Percentiles rank a stretch among this genome's conserved stretches.
Evolutionary conservation across 2,797 vertebrate genomes (phyloP).

Genomic region (Sebastolobus altivelis): DNA sequence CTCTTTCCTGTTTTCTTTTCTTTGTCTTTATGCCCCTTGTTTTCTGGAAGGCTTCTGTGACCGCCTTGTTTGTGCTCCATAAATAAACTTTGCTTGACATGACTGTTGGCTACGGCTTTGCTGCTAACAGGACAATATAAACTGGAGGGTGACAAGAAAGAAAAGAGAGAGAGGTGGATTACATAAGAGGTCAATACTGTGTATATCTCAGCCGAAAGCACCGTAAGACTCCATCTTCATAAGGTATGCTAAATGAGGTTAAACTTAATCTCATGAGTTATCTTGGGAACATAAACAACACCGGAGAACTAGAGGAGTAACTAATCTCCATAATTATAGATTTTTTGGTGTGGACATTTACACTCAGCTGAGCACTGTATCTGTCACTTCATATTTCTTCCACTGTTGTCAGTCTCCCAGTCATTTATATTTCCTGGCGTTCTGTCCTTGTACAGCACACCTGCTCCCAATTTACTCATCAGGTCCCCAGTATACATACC

Average conservation of each 20-base stretch:
- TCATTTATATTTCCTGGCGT: neutral
- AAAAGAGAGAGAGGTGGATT: conserved; percentile 3
- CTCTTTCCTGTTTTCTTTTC: neutral
- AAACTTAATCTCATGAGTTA: neutral
- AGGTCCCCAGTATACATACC: neutral
- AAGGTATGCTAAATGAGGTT: neutral
- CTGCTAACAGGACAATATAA: neutral
- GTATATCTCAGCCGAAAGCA: conserved; percentile 8
- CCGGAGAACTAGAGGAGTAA: neutral
- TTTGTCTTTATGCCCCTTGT: conserved; percentile 15
- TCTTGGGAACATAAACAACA: neutral
- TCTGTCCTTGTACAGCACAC: neutral
- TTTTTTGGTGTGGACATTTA: neutral
- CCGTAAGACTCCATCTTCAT: neutral
- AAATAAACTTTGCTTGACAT: conserved; percentile 34
- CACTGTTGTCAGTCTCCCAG: neutral
- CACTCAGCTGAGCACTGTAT: neutral
- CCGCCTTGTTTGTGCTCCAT: conserved; percentile 25
- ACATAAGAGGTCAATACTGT: conserved; percentile 4
- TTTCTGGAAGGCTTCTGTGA: conserved; percentile 20
- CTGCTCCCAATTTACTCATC: neutral
- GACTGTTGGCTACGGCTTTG: conserved; percentile 13
- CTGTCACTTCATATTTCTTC: neutral
- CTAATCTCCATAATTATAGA: neutral
- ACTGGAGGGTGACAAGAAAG: conserved; percentile 1